Percentiles rank a stretch among this genome's conserved stretches.
These are phyloP conservation scores for Paralichthys olivaceus DNA, from an alignment of 2,113 vertebrate species.

Conservation along the genomic window DNA sequence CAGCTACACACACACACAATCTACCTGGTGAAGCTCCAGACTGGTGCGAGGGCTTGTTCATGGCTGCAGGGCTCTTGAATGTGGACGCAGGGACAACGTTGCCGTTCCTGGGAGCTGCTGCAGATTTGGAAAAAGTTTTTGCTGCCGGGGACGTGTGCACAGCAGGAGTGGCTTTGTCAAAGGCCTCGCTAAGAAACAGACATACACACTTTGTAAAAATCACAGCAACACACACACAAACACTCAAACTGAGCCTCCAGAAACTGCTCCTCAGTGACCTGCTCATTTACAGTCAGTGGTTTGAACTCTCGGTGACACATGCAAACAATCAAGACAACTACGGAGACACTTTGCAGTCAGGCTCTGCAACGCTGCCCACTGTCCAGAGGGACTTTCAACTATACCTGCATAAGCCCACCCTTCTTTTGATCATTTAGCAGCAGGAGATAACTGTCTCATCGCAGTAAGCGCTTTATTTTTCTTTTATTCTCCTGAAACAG, in stretches of 20 bases:
- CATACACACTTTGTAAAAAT: slow-evolving; percentile 9
- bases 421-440: background rate
- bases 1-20: too few relatives aligned
- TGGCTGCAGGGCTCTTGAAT: slow-evolving; percentile 61
- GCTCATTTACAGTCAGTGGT: background rate
- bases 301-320: slow-evolving; percentile 38
- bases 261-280: background rate
- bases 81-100: slow-evolving; percentile 53
- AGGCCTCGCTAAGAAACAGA: slow-evolving; percentile 74
- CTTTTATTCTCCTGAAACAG: background rate
- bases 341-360: background rate
- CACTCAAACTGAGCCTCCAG: background rate
- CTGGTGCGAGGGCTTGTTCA: slow-evolving; percentile 65
- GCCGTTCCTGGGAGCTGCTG: slow-evolving; percentile 67
- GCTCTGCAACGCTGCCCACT: background rate
- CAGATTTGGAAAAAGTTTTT: slow-evolving; percentile 76
- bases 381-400: slow-evolving; percentile 44
- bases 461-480: background rate
- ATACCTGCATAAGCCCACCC: slow-evolving; percentile 34
- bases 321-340: slow-evolving; percentile 49
- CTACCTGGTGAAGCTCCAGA: slow-evolving; percentile 61
- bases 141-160: slow-evolving; percentile 62
- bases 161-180: slow-evolving; percentile 72
- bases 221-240: background rate
- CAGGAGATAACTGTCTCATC: background rate